These are phyloP conservation scores for Sitta carolinensis DNA, from an alignment of 2,797 vertebrate genomes.

Conservation along the genomic window DNA sequence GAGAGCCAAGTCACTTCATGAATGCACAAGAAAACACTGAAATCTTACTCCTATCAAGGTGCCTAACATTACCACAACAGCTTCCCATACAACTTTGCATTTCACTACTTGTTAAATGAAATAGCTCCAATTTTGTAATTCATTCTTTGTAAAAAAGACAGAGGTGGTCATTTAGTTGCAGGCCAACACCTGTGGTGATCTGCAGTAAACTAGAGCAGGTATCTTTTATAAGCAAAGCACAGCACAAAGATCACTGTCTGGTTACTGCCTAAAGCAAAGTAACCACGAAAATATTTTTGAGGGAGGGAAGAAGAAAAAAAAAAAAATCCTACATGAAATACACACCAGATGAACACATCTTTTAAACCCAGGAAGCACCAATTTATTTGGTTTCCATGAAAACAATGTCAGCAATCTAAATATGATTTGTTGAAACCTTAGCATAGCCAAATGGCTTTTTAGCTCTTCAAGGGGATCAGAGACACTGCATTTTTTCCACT, in stretches of 20 bases:
- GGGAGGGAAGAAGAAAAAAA: neutral
- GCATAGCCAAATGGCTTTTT: neutral
- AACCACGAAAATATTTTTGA: neutral
- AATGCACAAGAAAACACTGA: neutral
- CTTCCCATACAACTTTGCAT: neutral
- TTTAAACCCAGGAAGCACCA: constrained; percentile 45
- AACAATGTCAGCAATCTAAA: constrained; percentile 42
- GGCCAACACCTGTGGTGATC: neutral
- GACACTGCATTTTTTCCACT: neutral
- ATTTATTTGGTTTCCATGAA: constrained; percentile 64
- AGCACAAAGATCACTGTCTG: neutral
- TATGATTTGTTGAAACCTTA: constrained; percentile 28
- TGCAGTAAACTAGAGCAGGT: neutral
- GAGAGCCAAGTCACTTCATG: neutral
- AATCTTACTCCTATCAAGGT: neutral
- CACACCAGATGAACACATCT: constrained; percentile 18
- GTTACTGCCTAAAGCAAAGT: neutral
- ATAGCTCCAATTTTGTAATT: neutral
- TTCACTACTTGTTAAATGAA: neutral
- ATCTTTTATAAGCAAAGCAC: neutral
- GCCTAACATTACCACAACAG: neutral
- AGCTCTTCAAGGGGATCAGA: neutral
- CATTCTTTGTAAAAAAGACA: neutral
- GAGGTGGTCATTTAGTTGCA: neutral
- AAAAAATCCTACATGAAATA: neutral